These are phyloP conservation scores for Tragelaphus buxtoni DNA, from an alignment of 2,113 vertebrate genomes.

Conservation along the genomic window DNA sequence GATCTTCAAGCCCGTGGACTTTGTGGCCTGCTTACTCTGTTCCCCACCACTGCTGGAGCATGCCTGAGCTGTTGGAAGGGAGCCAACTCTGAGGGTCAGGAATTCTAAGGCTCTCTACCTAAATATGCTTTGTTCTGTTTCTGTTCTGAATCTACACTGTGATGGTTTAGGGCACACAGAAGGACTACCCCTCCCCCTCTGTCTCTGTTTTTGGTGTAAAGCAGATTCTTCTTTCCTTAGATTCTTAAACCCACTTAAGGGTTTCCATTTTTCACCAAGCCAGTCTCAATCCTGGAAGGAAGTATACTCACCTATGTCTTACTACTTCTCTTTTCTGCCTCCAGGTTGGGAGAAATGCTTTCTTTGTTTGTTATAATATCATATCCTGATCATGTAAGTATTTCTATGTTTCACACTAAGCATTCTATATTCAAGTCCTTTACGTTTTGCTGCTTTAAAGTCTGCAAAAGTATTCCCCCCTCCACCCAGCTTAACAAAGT, in stretches of 20 bases:
- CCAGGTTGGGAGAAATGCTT: background rate
- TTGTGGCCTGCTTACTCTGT: background rate
- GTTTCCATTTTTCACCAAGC: background rate
- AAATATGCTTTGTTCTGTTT: background rate
- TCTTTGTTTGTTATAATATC: background rate
- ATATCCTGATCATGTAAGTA: background rate
- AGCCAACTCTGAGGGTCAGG: too few species aligned
- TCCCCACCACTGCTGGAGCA: accelerated
- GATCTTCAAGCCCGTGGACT: too few species aligned
- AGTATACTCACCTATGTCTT: background rate
- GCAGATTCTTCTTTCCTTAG: background rate
- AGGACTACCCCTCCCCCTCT: background rate
- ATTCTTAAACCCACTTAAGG: background rate
- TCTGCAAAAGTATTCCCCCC: background rate
- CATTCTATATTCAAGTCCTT: background rate
- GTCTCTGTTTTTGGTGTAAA: background rate
- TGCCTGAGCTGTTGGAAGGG: background rate
- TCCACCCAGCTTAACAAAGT: background rate
- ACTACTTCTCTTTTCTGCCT: background rate
- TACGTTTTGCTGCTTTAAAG: background rate
- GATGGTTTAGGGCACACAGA: background rate
- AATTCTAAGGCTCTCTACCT: background rate
- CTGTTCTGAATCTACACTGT: background rate
- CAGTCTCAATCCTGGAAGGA: background rate
- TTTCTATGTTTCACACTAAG: background rate